Conservation (phyloP, 2,888 invertebrate species). For the Proisotoma minuta region DNA sequence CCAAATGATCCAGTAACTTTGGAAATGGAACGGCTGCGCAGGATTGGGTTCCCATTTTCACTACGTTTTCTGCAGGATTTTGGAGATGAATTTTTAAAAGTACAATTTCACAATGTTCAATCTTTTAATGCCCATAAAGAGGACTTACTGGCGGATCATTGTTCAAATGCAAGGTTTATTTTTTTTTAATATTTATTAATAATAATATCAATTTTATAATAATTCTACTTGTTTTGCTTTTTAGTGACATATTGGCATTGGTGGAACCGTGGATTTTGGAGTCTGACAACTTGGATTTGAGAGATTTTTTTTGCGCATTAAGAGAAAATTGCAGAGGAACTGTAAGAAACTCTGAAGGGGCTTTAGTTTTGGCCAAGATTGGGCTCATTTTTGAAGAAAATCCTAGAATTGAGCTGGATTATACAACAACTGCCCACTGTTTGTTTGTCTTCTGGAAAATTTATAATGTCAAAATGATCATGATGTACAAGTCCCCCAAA, state of each 20-base stretch:
- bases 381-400: background rate
- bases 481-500: background rate
- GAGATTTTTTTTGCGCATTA: background rate
- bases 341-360: background rate
- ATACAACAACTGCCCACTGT: background rate
- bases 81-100: background rate
- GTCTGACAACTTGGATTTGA: background rate
- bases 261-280: slow-evolving; percentile 2
- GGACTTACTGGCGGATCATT: slow-evolving; percentile 9
- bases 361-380: background rate
- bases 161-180: background rate
- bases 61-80: slow-evolving; percentile 25
- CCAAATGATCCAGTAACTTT: slow-evolving; percentile 8
- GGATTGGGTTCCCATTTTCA: slow-evolving; percentile 1
- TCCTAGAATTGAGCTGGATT: background rate
- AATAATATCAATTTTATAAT: background rate
- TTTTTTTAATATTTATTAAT: too few species aligned
- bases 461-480: background rate
- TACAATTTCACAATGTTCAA: slow-evolving; percentile 27
- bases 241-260: background rate
- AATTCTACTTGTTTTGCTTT: background rate
- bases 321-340: background rate
- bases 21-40: slow-evolving; percentile 19
- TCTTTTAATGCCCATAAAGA: slow-evolving; percentile 6
- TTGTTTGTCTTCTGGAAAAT: background rate